Conservation (phyloP, 2,888 invertebrate species). For the Ephialtes manifestator region DNA sequence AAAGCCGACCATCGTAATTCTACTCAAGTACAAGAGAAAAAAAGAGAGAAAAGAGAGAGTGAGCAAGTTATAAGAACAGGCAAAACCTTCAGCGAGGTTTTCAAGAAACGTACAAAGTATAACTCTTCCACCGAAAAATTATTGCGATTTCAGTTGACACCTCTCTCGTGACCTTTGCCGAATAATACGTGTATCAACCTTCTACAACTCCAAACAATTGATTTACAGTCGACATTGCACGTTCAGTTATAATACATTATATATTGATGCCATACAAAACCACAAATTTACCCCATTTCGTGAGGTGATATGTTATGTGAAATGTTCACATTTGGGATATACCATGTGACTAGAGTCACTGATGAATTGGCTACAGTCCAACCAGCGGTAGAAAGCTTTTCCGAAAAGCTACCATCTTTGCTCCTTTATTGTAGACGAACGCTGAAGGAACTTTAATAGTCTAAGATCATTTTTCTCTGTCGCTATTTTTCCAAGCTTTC, state of each 20-base stretch:
- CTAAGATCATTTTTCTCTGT: slow-evolving; percentile 71
- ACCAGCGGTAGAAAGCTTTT: slow-evolving; percentile 72
- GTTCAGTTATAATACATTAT: slow-evolving; percentile 13
- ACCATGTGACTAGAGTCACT: slow-evolving; percentile 68
- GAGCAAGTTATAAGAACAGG: slow-evolving; percentile 14
- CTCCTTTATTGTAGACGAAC: slow-evolving; percentile 72
- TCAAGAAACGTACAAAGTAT: slow-evolving; percentile 5
- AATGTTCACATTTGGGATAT: neutral
- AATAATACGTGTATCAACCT: slow-evolving; percentile 9
- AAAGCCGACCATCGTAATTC: slow-evolving; percentile 11
- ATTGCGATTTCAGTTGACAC: slow-evolving; percentile 25
- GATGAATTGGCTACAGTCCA: slow-evolving; percentile 80
- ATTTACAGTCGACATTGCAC: slow-evolving; percentile 15
- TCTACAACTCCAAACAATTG: neutral
- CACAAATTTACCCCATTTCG: neutral
- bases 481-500: slow-evolving; percentile 3
- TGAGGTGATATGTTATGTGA: neutral
- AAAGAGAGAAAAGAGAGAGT: slow-evolving; percentile 3
- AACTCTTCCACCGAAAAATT: slow-evolving; percentile 24
- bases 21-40: slow-evolving; percentile 17
- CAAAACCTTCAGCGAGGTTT: slow-evolving; percentile 18
- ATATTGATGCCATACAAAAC: slow-evolving; percentile 10
- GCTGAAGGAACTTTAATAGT: slow-evolving; percentile 75
- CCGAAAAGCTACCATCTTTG: slow-evolving; percentile 73
- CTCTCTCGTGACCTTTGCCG: slow-evolving; percentile 10